Percentiles rank a stretch among this genome's conserved stretches.
Conservation (phyloP, 1,140 invertebrate genomes). For the Holotrichia oblita region DNA sequence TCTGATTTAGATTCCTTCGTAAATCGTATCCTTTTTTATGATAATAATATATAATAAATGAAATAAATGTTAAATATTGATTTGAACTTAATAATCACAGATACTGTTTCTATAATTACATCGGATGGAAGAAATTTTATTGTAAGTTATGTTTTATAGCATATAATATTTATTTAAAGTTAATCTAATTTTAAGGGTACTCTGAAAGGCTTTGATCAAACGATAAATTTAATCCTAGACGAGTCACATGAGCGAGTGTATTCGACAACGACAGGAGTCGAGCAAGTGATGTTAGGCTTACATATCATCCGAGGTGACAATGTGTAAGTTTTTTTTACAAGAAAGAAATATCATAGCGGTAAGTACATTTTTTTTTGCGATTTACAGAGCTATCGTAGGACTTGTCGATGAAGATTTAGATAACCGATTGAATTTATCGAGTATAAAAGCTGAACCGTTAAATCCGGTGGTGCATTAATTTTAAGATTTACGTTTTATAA, state of each 20-base stretch:
- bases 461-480: conserved; percentile 83
- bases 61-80: conserved; percentile 44
- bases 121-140: conserved; percentile 95
- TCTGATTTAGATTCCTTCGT: conserved; percentile 86
- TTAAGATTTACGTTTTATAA: neutral
- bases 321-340: conserved; percentile 73
- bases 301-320: conserved; percentile 99
- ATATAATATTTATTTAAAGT: neutral
- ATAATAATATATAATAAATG: neutral
- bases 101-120: conserved; percentile 93
- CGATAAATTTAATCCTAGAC: conserved; percentile 96
- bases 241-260: conserved; percentile 98
- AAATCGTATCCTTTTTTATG: conserved; percentile 81
- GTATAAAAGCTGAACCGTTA: conserved; percentile 89
- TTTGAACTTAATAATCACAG: conserved; percentile 64
- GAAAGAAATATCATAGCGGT: conserved; percentile 44
- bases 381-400: conserved; percentile 84
- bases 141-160: conserved; percentile 70
- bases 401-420: conserved; percentile 93
- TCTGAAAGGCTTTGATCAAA: conserved; percentile 95
- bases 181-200: conserved; percentile 72
- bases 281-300: conserved; percentile 95
- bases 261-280: conserved; percentile 89
- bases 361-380: conserved; percentile 52
- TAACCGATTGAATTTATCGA: conserved; percentile 82